Evolutionary conservation across 2,113 vertebrate species (phyloP).

Genomic region (Zosterops pallidus): DNA sequence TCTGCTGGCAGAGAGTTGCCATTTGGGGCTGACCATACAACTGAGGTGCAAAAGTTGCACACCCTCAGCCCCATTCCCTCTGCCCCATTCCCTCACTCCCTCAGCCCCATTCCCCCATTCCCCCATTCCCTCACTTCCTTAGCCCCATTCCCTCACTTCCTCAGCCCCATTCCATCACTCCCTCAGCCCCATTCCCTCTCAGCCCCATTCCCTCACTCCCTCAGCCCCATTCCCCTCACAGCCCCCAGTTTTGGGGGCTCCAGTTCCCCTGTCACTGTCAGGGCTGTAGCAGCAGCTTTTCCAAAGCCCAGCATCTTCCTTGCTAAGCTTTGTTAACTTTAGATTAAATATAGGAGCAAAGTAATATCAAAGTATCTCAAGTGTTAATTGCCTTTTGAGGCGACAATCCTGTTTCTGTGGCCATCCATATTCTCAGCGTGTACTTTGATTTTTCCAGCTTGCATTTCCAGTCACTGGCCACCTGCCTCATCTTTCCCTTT

Average conservation of each 20-base stretch:
- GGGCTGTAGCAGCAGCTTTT: not conserved
- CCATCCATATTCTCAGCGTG: accelerated
- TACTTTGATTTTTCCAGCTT: not conserved
- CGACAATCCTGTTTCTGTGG: not conserved
- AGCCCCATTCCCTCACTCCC: too few relatives aligned
- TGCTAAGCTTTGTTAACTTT: not conserved
- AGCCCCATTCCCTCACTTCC: not conserved
- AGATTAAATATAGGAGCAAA: not conserved
- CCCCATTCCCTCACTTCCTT: not conserved
- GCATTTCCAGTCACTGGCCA: not conserved
- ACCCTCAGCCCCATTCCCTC: not conserved
- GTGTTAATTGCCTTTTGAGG: not conserved
- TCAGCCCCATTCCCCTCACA: not conserved
- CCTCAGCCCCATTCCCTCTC: too few relatives aligned
- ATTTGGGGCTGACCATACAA: accelerated
- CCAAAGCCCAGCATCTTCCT: not conserved
- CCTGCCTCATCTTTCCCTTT: not conserved
- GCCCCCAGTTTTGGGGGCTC: not conserved
- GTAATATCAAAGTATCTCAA: not conserved
- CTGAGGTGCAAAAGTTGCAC: not conserved
- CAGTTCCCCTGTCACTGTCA: accelerated
- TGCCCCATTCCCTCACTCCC: not conserved
- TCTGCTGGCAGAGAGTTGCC: not conserved
- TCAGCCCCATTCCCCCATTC: not conserved
- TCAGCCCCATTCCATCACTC: not conserved